These are phyloP conservation scores for Stichodactyla helianthus DNA, from an alignment of 64 coral and sea anemone species.

Conservation along the genomic window DNA sequence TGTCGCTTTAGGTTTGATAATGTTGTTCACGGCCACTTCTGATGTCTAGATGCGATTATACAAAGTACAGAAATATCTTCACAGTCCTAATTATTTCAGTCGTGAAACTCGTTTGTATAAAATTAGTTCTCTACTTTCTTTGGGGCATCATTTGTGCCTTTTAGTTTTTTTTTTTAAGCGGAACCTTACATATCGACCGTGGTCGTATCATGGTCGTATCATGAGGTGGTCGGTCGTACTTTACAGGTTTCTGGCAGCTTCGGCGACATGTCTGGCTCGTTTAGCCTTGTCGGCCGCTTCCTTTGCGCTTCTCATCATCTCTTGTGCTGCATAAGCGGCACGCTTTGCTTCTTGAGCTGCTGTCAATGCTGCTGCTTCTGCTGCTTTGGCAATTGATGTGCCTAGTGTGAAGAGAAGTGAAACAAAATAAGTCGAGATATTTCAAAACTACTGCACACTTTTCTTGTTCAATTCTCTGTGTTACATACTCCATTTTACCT, in stretches of 20 bases:
- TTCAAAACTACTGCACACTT: no score
- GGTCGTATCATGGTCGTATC: neutral
- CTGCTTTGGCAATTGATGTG: constrained; percentile 52
- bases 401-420: neutral
- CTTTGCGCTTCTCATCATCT: constrained; percentile 57
- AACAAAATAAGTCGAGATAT: neutral
- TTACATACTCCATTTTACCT: no score
- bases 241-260: neutral
- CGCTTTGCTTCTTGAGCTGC: constrained; percentile 84
- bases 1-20: neutral
- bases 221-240: neutral
- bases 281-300: constrained; percentile 68
- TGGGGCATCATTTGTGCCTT: neutral
- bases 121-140: no score
- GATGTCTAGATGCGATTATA: no score
- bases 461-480: no score
- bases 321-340: constrained; percentile 51
- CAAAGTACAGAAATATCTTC: no score
- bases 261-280: constrained; percentile 46
- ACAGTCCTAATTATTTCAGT: no score
- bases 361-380: constrained; percentile 70
- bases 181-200: neutral
- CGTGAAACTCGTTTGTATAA: neutral
- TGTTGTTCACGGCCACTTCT: neutral
- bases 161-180: neutral